Conservation (phyloP, 2,888 invertebrate species). For the Tetragnatha montana region DNA sequence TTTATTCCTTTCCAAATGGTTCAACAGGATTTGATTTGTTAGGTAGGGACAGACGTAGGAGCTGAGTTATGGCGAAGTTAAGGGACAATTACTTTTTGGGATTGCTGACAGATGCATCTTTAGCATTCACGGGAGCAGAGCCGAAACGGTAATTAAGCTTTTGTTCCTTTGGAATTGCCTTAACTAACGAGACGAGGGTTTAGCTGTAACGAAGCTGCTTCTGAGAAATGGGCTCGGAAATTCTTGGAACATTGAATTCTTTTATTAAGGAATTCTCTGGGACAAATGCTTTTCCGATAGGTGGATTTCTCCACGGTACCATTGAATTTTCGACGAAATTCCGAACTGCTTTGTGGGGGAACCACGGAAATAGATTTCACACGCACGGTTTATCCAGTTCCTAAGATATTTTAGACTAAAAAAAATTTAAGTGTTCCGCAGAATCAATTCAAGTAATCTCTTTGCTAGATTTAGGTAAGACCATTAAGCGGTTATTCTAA, state of each 20-base stretch:
- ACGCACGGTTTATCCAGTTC: no score
- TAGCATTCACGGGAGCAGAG: neutral
- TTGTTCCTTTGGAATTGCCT: neutral
- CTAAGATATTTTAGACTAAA: no score
- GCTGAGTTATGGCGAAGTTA: neutral
- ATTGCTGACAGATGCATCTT: neutral
- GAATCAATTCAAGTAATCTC: no score
- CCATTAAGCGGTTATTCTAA: no score
- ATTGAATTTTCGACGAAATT: neutral
- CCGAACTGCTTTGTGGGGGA: neutral
- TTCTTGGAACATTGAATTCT: neutral
- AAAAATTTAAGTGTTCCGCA: no score
- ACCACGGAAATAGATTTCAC: no score
- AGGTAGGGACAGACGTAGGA: neutral
- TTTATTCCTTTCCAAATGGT: neutral
- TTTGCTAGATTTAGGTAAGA: no score
- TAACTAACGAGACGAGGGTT: neutral
- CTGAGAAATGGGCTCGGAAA: neutral
- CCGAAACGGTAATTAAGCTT: neutral
- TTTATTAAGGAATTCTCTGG: neutral
- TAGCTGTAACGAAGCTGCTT: neutral
- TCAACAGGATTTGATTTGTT: slow-evolving; percentile 1
- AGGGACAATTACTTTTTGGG: neutral
- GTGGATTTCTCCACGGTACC: neutral
- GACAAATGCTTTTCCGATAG: neutral